These are phyloP conservation scores for Erythrocercus mccallii DNA, from an alignment of 2,113 vertebrate genomes.

Conservation along the genomic window DNA sequence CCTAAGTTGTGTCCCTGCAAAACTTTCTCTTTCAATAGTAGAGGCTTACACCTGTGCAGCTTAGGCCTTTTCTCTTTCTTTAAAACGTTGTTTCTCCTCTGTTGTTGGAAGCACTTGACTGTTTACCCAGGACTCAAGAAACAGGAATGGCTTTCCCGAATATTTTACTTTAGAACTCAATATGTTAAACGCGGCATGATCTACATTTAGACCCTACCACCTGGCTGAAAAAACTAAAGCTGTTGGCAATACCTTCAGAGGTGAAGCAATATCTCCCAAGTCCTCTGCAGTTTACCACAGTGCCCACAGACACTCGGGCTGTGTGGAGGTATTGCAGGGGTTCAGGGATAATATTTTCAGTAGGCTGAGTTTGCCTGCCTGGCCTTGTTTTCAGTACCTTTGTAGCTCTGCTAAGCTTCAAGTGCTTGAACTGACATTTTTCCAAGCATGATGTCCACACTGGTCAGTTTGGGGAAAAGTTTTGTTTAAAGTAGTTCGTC, in stretches of 20 bases:
- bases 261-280: background rate
- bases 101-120: background rate
- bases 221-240: background rate
- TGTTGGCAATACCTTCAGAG: background rate
- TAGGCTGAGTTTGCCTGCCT: background rate
- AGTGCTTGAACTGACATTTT: background rate
- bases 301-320: background rate
- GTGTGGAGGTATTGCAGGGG: fast-evolving
- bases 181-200: background rate
- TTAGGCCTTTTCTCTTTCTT: background rate
- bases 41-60: background rate
- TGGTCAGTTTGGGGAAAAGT: background rate
- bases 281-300: background rate
- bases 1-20: background rate
- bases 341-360: background rate
- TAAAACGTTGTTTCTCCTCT: background rate
- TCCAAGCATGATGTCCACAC: fast-evolving
- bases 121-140: background rate
- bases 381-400: background rate
- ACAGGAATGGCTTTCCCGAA: background rate
- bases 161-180: background rate
- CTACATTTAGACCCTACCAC: background rate
- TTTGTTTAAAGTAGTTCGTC: background rate
- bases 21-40: background rate
- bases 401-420: background rate